A percentile compares a stretch with the other conserved stretches of the same genome.
phyloP scores from a whole-genome alignment of 1,140 invertebrate species.

The Diabrotica virgifera region DNA sequence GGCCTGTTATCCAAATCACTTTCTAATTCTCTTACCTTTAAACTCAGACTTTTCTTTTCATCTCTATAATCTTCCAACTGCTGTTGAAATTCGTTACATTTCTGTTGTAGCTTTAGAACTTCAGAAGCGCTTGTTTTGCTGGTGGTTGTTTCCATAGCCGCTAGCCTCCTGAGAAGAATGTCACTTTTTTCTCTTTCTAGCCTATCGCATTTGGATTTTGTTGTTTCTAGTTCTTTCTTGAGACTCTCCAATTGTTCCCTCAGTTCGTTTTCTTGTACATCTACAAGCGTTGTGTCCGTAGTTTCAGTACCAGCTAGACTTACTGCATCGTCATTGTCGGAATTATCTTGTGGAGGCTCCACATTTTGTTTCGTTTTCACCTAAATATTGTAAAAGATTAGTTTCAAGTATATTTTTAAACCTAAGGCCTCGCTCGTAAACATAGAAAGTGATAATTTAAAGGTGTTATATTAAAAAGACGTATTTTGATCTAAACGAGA shows the following conservation, averaged over 20 bases:
- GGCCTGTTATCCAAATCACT: constrained; percentile 59
- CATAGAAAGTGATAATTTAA: too few species aligned
- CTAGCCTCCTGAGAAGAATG: constrained; percentile 70
- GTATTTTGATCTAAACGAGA: too few species aligned
- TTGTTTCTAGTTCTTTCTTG: constrained; percentile 60
- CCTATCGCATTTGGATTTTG: constrained; percentile 66
- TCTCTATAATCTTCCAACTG: constrained; percentile 74
- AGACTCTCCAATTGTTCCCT: constrained; percentile 67
- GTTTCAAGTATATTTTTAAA: too few species aligned
- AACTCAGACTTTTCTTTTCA: constrained; percentile 74
- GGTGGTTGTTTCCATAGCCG: constrained; percentile 71
- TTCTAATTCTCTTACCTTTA: constrained; percentile 70
- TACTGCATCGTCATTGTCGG: constrained; percentile 43
- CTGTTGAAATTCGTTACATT: constrained; percentile 77
- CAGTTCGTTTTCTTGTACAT: constrained; percentile 49
- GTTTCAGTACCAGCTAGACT: constrained; percentile 55
- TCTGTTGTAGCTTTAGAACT: constrained; percentile 71
- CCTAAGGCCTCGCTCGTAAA: too few species aligned
- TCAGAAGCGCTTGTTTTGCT: constrained; percentile 67
- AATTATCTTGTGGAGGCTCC: constrained; percentile 18
- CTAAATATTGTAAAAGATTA: neutral
- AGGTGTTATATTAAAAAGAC: too few species aligned
- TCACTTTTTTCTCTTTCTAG: constrained; percentile 86
- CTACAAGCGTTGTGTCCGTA: constrained; percentile 55
- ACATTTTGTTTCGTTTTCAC: constrained; percentile 9